Conservation (phyloP, 1,140 invertebrate genomes). For the Eumaeus atala region DNA sequence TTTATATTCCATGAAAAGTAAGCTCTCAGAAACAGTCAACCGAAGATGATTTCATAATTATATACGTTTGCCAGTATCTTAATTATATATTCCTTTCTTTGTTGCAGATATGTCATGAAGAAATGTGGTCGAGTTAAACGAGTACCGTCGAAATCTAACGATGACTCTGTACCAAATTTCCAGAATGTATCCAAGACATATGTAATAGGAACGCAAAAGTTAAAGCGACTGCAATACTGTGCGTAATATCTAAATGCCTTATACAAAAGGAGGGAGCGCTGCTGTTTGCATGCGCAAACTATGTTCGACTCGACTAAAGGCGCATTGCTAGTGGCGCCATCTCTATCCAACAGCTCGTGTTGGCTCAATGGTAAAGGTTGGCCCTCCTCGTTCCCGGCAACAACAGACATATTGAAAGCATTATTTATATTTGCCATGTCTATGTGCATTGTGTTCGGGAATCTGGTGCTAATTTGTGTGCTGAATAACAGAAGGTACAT, state of each 20-base stretch:
- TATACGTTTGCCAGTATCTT: too few relatives aligned
- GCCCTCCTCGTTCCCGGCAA: slow-evolving; percentile 77
- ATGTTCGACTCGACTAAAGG: slow-evolving; percentile 75
- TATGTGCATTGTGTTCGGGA: slow-evolving; percentile 83
- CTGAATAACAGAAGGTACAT: slow-evolving; percentile 87
- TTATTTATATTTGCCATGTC: slow-evolving; percentile 84
- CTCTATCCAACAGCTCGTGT: slow-evolving; percentile 86
- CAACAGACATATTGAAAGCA: slow-evolving; percentile 82
- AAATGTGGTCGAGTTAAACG: too few relatives aligned
- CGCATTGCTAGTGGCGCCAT: slow-evolving; percentile 82
- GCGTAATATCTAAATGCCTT: slow-evolving; percentile 58
- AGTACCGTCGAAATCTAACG: too few relatives aligned
- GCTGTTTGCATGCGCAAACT: slow-evolving; percentile 61
- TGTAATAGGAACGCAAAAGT: not conserved
- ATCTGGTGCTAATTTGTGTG: slow-evolving; percentile 86
- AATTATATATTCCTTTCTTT: too few relatives aligned
- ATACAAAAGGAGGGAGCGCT: slow-evolving; percentile 57
- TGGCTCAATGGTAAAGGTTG: slow-evolving; percentile 78
- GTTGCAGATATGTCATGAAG: too few relatives aligned
- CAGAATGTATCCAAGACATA: too few relatives aligned
- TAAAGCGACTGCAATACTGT: not conserved
- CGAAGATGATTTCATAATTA: too few relatives aligned
- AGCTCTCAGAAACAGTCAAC: too few relatives aligned
- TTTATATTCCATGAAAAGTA: too few relatives aligned
- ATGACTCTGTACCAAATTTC: too few relatives aligned